These are phyloP conservation scores for Ptycholaimellus sp. DNA, from an alignment of 2,888 invertebrate species.

Conservation along the genomic window DNA sequence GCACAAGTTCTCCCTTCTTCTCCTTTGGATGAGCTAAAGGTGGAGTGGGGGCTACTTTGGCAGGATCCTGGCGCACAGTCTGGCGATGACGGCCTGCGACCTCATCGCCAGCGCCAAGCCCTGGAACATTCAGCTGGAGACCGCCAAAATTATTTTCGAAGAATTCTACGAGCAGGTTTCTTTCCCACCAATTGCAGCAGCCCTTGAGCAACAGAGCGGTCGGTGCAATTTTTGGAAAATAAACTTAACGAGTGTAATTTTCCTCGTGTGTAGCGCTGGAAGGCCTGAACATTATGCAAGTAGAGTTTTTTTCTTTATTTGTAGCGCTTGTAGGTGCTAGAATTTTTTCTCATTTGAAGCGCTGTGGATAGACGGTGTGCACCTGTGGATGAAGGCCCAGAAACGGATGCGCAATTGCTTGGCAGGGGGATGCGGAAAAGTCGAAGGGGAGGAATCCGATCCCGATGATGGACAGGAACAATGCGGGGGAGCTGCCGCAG, in stretches of 20 bases:
- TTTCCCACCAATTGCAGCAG: too few relatives aligned
- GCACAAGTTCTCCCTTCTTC: conserved; percentile 29
- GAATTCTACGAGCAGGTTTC: conserved; percentile 55
- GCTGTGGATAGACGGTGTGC: too few relatives aligned
- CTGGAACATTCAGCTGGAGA: conserved; percentile 53
- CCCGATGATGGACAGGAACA: conserved; percentile 53
- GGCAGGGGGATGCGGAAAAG: conserved; percentile 44
- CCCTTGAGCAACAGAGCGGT: too few relatives aligned
- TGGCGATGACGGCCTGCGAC: conserved; percentile 60
- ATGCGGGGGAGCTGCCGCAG: conserved; percentile 47
- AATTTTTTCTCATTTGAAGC: too few relatives aligned
- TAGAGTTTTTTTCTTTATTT: too few relatives aligned
- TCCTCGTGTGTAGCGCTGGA: too few relatives aligned
- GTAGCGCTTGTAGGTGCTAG: too few relatives aligned
- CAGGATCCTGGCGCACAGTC: conserved; percentile 44
- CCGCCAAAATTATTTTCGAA: conserved; percentile 55
- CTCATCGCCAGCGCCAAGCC: conserved; percentile 59
- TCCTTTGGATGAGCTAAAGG: not conserved
- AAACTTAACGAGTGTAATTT: too few relatives aligned
- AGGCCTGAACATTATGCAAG: too few relatives aligned
- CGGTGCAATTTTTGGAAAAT: too few relatives aligned
- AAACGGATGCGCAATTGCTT: too few relatives aligned
- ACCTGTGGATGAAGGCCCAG: too few relatives aligned
- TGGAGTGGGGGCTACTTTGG: not conserved
- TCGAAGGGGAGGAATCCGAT: conserved; percentile 44